Evolutionary conservation across 2,113 vertebrate genomes (phyloP), one percentile per base, ranked within the genome.

Genomic region (Pandion haliaetus): DNA sequence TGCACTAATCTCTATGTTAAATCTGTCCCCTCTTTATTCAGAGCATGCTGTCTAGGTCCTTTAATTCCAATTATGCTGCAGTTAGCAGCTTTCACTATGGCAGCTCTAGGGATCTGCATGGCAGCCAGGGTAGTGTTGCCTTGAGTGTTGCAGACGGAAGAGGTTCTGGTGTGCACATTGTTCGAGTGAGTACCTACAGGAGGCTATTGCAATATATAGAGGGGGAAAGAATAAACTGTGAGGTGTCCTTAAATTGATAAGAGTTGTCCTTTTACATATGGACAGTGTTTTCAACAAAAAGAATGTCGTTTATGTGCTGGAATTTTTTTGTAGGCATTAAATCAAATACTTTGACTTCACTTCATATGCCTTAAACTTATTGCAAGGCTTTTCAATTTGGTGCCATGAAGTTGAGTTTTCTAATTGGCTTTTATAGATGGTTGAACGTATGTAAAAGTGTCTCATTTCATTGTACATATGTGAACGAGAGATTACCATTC

Each of bases 21-120:
- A 98, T 98, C 98, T 99, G 82, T 98, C 97, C 98, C 98, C 96
- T 98, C 98, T 99, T 97, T 98, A 99, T 98, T 99, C 98, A 99
- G 99, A 99, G 98, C 91, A 98, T 98, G 98, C 99, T 99, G 98
- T 99, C 99, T 98, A 98, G 99, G 98, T 99, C 99, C 99, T 99
- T 98, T 99, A 99, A 99, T 99, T 99, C 98, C 99, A 98, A 98
- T 99, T 98, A 98, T 58, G 98, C 98, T 97, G 98, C 99, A 95
- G 98, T 99, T 98, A 99, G 99, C 99, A 99, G 97, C 98, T 98
- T 99, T 98, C 98, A 98, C 98, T 99, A 98, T 99, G 98, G 99
- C 99, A 99, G 99, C 99, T 99, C 98, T 99, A 99, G 99, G 98
- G 99, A 99, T 95, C 98, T 99, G 52, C 52, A 54, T 54, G 52